These are phyloP conservation scores for Actinemys pallida DNA, from an alignment of 2,113 vertebrate species.

Conservation along the genomic window DNA sequence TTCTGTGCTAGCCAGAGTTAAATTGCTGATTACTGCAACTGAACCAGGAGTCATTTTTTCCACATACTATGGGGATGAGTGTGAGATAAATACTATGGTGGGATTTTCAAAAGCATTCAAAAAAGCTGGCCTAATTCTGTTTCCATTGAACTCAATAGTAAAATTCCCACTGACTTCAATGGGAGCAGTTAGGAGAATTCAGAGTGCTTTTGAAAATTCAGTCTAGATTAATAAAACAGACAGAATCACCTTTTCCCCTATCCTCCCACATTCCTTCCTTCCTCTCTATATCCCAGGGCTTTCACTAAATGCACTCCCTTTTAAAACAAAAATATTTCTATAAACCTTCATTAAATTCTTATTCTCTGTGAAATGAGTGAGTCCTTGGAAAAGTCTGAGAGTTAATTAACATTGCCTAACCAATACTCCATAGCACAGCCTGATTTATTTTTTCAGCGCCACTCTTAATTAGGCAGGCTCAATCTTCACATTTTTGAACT, in stretches of 20 bases:
- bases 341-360: not conserved
- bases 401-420: not conserved
- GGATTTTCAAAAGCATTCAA: not conserved
- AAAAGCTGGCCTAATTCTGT: not conserved
- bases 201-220: fast-evolving
- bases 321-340: not conserved
- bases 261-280: not conserved
- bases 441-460: not conserved
- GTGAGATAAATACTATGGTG: not conserved
- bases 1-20: not conserved
- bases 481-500: not conserved
- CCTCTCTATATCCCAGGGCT: not conserved
- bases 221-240: not conserved
- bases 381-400: not conserved
- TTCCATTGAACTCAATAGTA: not conserved
- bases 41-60: not conserved
- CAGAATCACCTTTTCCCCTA: not conserved
- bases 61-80: not conserved
- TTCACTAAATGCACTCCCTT: not conserved
- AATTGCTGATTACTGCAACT: not conserved
- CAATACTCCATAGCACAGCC: not conserved
- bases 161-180: not conserved
- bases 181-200: not conserved
- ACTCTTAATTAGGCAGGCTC: not conserved
- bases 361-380: not conserved